These are phyloP conservation scores for Lordiphosa collinella DNA, from an alignment of 1,140 invertebrate genomes.

Conservation along the genomic window DNA sequence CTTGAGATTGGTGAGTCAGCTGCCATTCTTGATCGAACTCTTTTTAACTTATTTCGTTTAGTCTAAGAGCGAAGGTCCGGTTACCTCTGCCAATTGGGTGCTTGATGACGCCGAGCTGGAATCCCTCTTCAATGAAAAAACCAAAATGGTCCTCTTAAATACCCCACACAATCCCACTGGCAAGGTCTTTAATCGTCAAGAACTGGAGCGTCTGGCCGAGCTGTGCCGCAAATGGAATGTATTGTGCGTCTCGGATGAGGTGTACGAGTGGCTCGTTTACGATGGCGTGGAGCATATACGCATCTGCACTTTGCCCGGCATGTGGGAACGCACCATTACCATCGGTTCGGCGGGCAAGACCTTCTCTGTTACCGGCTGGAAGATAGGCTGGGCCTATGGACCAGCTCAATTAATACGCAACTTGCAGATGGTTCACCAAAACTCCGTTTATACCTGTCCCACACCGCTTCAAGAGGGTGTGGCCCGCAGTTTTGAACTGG, in stretches of 20 bases:
- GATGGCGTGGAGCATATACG: constrained; percentile 92
- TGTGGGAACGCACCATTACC: constrained; percentile 99
- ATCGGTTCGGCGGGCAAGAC: constrained; percentile 98
- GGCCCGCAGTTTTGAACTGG: constrained; percentile 93
- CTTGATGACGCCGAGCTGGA: constrained; percentile 92
- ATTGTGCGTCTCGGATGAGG: constrained; percentile 96
- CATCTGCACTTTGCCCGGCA: constrained; percentile 95
- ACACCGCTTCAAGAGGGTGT: constrained; percentile 96
- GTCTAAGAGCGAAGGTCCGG: constrained; percentile 58
- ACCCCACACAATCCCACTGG: constrained; percentile 98
- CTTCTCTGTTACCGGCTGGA: constrained; percentile 98
- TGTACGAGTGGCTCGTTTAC: constrained; percentile 98
- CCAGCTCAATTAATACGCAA: constrained; percentile 89
- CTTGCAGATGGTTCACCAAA: constrained; percentile 94
- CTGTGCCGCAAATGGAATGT: constrained; percentile 96
- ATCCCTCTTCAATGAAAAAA: constrained; percentile 92
- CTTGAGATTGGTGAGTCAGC: constrained; percentile 85
- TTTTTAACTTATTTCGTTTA: constrained; percentile 3
- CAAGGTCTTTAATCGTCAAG: constrained; percentile 89
- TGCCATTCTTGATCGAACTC: not conserved
- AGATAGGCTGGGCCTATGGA: constrained; percentile 97
- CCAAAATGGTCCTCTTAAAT: constrained; percentile 97
- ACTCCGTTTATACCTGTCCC: constrained; percentile 93
- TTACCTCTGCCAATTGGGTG: constrained; percentile 92
- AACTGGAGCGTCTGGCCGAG: constrained; percentile 89